Base-by-base conservation (phyloP, 2,113 vertebrate species). In the Ptilonorhynchus violaceus region DNA sequence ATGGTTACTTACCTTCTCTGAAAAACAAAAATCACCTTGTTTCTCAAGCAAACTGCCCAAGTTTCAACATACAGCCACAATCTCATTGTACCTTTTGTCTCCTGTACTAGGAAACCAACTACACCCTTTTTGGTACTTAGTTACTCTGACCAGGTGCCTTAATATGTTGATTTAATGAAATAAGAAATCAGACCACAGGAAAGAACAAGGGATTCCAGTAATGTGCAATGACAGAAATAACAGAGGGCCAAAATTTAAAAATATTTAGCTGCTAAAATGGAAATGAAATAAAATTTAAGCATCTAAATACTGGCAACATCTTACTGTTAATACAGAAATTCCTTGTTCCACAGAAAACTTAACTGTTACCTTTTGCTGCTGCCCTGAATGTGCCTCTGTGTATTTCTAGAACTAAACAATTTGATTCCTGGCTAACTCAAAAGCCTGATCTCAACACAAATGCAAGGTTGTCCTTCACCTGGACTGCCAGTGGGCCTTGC, bases 81-180 rank as follows among this genome's bases (percentile, higher is more conserved):
- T 39, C 24, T 73, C 12, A 16, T 1, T 28, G 2, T 33, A 27
- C 30, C 30, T 89, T 75, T 67, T 84, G 31, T 56, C n/a, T 84
- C 24, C 59, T 37, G 30, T 49, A 31, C 5, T 35, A 47, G 31
- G 27, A 19, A 80, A 12, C 3, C 23, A 91, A 9, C 18, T 19
- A 9, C 2, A 2, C 7, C 6, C 30, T 69, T 59, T 18, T 14
- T 60, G 21, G 21, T 10, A 52, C 18, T 64, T 67, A 42, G 0
- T 72, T 35, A 37, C 44, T 72, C 25, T 46, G 18, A 83, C 5
- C 11, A 87, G 39, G 24, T 64, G 18, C 44, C 15, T 75, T 53
- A 42, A 31, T 66, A 81, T 2, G 3, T 35, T 69, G 59, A 56
- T 64, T 83, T 76, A 68, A 55, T 67, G 52, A 87, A 72, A 49